A percentile compares a stretch with the other conserved stretches of the same genome.
These are phyloP conservation scores for Diglossa cyanea DNA, from an alignment of 2,797 vertebrate species.

Conservation along the genomic window DNA sequence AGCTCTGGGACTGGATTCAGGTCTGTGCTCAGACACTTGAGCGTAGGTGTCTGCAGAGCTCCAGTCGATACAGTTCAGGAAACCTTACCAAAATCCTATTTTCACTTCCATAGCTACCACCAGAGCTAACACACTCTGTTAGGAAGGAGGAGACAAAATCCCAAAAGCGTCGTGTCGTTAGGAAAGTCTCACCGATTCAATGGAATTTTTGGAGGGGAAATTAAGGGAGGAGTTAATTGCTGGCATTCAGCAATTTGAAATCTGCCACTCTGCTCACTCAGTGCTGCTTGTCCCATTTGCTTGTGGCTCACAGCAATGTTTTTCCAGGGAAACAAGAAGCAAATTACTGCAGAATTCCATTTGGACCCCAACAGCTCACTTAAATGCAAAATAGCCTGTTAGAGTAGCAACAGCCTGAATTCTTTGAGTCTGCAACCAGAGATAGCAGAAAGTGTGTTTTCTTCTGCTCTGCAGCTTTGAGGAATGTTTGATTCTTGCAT, in stretches of 20 bases:
- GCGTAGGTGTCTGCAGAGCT: slow-evolving; percentile 37
- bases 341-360: background rate
- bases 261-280: background rate
- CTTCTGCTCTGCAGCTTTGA: background rate
- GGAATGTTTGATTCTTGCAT: background rate
- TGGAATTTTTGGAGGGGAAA: background rate
- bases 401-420: background rate
- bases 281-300: background rate
- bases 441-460: background rate
- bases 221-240: background rate
- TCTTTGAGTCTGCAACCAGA: background rate
- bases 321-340: background rate
- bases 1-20: background rate
- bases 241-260: background rate
- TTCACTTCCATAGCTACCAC: slow-evolving; percentile 7
- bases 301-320: background rate
- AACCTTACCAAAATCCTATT: background rate
- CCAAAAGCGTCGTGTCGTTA: background rate
- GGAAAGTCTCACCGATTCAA: background rate
- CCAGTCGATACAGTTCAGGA: slow-evolving; percentile 34
- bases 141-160: background rate
- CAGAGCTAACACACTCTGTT: background rate
- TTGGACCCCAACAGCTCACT: background rate
- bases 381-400: background rate
- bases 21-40: slow-evolving; percentile 37